Base-by-base conservation (phyloP, 2,797 vertebrate genomes). In the Phalanger gymnotis region DNA sequence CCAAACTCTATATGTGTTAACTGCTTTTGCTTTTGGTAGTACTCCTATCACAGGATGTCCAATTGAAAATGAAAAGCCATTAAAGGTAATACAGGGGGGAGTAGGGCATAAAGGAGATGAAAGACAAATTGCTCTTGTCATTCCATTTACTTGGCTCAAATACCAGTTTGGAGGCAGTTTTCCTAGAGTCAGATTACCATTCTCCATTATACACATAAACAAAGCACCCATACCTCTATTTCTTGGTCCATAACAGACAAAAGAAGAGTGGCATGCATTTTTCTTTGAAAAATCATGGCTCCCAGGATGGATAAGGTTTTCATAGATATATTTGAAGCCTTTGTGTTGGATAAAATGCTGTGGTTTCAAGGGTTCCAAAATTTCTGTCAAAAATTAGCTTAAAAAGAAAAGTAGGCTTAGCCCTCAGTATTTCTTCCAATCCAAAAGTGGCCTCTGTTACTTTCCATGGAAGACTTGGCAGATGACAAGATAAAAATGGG, bases 401-500 rank as follows among this genome's bases (percentile, higher is more conserved):
- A 56, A 92, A 53, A 90, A 90, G 57, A 92, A 66, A 58, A 34
- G 1, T 92, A 22, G 30, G 4, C 2, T 0, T 40, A 94, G 34
- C 9, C 31, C 5, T 30, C 16, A 4, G 40, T 56, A 4, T 30
- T 30, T 22, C 40, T 66, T 53, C 16, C 16, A 89, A 19, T 0
- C 52, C 31, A 9, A 54, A 0, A 0, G 51, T 53, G 54, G 11
- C 3, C 0, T 93, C 1, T 31, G 53, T 93, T 54, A 4, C 55
- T 87, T 93, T 6, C 4, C 2, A 10, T 28, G 16, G 22, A n/a
- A 58, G 81, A 58, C 81, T 92, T 52, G 53, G 54, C 31, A 19
- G 31, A 53, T 28, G 0, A 2, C 7, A 12, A 51, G 30, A 9
- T 40, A 40, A 0, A 9, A 3, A 11, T 10, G 16, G 25, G 5